Conservation (phyloP, 2,113 vertebrate genomes). For the Corythoichthys haematopterus region DNA sequence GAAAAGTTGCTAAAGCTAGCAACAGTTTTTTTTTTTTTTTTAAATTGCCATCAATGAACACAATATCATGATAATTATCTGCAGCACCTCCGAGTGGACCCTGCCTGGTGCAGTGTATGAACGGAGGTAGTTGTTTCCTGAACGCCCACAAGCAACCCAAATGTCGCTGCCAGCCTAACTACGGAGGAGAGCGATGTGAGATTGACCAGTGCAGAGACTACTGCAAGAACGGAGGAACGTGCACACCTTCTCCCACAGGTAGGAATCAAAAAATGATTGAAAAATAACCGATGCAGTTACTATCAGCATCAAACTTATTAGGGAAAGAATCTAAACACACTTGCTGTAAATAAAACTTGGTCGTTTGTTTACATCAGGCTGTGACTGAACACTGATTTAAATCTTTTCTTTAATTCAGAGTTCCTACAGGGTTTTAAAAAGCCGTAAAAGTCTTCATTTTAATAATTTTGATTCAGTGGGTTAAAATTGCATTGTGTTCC, state of each 20-base stretch:
- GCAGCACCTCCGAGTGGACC: constrained; percentile 80
- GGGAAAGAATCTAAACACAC: background rate
- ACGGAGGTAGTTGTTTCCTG: constrained; percentile 92
- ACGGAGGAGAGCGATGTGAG: constrained; percentile 87
- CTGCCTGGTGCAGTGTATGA: constrained; percentile 82
- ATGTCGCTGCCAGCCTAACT: constrained; percentile 93
- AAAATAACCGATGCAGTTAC: background rate
- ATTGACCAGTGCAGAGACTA: constrained; percentile 88
- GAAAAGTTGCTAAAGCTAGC: background rate
- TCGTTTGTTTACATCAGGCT: too few species aligned
- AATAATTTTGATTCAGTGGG: too few species aligned
- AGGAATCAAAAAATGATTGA: background rate
- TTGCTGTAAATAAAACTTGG: background rate
- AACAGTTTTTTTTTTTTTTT: too few species aligned
- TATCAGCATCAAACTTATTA: background rate
- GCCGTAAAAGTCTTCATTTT: too few species aligned
- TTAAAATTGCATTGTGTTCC: too few species aligned
- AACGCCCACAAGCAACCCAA: constrained; percentile 91
- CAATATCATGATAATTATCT: background rate
- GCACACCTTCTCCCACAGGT: constrained; percentile 88
- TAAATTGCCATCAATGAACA: background rate
- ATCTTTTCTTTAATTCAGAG: too few species aligned
- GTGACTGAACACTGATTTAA: too few species aligned
- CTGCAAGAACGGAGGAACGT: constrained; percentile 93
- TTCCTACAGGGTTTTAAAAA: too few species aligned